Evolutionary conservation across 92 coral and sea anemone genomes (phyloP).

Genomic region (Muricea muricata): DNA sequence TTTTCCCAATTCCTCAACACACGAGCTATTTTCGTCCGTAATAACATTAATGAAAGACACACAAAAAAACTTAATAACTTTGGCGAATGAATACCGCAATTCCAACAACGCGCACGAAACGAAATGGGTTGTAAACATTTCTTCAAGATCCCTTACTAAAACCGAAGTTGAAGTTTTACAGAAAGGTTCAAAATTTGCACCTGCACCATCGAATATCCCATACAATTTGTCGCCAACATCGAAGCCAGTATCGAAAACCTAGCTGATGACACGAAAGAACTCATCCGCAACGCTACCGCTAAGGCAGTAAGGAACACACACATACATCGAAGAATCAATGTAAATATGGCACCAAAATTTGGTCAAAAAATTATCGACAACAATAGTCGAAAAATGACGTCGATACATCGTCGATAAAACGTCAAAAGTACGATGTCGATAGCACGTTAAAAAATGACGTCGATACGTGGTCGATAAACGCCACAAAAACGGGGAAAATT

Average conservation of each 20-base stretch:
- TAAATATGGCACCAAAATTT: too few species aligned
- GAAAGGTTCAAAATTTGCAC: neutral
- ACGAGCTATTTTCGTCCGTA: conserved; percentile 50
- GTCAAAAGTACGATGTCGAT: too few species aligned
- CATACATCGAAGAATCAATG: too few species aligned
- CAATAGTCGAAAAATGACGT: too few species aligned
- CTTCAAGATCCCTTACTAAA: neutral
- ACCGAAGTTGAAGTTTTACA: neutral
- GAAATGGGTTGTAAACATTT: neutral
- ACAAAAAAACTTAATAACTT: conserved; percentile 32
- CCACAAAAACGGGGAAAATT: too few species aligned
- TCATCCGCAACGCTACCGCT: too few species aligned
- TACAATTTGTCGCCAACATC: conserved; percentile 25
- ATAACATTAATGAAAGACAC: conserved; percentile 41
- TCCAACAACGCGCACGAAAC: neutral
- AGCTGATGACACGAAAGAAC: conserved; percentile 38
- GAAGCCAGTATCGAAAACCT: conserved; percentile 26
- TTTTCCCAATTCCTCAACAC: conserved; percentile 27
- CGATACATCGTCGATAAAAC: too few species aligned
- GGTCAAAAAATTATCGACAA: too few species aligned
- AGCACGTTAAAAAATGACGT: too few species aligned
- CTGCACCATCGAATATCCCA: neutral
- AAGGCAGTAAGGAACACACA: too few species aligned
- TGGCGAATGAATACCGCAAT: neutral
- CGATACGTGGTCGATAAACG: too few species aligned